Evolutionary conservation across 2,888 invertebrate genomes (phyloP).

Genomic region (Allacma fusca): DNA sequence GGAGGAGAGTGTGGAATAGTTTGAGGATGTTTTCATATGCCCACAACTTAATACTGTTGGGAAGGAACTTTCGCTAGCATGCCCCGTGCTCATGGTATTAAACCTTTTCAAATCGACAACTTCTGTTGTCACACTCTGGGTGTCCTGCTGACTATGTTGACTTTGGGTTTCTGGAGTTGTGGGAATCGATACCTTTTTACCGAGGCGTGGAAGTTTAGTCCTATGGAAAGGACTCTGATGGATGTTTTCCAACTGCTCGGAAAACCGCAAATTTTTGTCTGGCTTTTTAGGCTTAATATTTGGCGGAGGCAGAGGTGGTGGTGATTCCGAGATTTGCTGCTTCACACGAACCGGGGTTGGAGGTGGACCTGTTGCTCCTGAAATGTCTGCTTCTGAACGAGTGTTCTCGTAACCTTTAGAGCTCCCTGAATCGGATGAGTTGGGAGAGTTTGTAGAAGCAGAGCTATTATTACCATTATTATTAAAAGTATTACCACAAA

Average conservation of each 20-base stretch:
- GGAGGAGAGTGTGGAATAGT: slow-evolving; percentile 59
- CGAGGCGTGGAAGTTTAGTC: background rate
- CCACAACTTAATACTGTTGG: slow-evolving; percentile 56
- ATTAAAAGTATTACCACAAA: no score
- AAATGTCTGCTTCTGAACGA: background rate
- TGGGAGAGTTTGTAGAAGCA: background rate
- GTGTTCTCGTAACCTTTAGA: no score
- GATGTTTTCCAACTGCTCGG: slow-evolving; percentile 40
- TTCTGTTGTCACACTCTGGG: slow-evolving; percentile 6
- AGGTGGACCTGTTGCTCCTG: background rate
- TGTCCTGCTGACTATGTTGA: slow-evolving; percentile 19
- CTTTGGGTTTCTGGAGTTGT: background rate
- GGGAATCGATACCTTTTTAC: slow-evolving; percentile 29
- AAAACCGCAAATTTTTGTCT: slow-evolving; percentile 42
- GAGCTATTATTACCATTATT: background rate
- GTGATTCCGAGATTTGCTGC: slow-evolving; percentile 25
- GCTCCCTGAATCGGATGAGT: background rate
- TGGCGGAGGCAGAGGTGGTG: slow-evolving; percentile 37
- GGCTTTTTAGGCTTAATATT: slow-evolving; percentile 15
- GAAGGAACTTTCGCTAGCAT: background rate
- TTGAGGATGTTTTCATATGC: slow-evolving; percentile 51
- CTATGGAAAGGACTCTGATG: background rate
- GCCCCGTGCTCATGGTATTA: background rate
- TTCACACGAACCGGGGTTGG: background rate
- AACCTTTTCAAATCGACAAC: no score